These are phyloP conservation scores for Mylabris phalerata DNA, from an alignment of 1,140 invertebrate species.

Conservation along the genomic window DNA sequence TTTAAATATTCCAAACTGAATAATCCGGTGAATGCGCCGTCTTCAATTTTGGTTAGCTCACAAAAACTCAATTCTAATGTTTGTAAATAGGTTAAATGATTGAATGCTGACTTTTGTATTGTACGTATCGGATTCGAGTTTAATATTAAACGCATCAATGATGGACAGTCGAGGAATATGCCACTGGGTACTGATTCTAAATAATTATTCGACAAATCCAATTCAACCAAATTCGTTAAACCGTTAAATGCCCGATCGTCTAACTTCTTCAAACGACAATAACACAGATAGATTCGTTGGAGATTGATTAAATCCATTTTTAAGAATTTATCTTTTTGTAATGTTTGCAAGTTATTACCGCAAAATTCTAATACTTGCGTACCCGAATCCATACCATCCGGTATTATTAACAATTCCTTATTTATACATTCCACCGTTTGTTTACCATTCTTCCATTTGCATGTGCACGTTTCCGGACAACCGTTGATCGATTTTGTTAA, in stretches of 20 bases:
- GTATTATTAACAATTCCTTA: constrained; percentile 65
- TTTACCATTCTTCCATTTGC: constrained; percentile 90
- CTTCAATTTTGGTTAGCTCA: constrained; percentile 66
- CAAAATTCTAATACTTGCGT: constrained; percentile 84
- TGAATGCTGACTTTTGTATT: constrained; percentile 68
- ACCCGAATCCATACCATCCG: constrained; percentile 74
- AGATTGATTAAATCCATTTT: constrained; percentile 74
- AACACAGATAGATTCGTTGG: constrained; percentile 74
- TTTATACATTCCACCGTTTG: constrained; percentile 80
- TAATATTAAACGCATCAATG: constrained; percentile 72
- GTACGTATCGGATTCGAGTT: constrained; percentile 72
- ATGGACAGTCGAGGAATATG: constrained; percentile 67
- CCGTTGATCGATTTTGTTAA: constrained; percentile 31
- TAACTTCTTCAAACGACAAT: constrained; percentile 68
- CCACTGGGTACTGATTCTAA: constrained; percentile 67
- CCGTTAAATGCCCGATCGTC: constrained; percentile 73
- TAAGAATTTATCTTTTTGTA: constrained; percentile 69
- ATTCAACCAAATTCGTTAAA: constrained; percentile 78
- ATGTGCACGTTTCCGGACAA: constrained; percentile 71
- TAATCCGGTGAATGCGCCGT: constrained; percentile 74
- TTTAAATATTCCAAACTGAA: constrained; percentile 76
- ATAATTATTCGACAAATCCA: constrained; percentile 79
- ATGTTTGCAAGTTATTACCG: constrained; percentile 68
- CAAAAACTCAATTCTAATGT: constrained; percentile 77
- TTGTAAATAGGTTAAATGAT: constrained; percentile 63